These are phyloP conservation scores for Drosophila sucinea DNA, from an alignment of 1,140 invertebrate species.

Conservation along the genomic window DNA sequence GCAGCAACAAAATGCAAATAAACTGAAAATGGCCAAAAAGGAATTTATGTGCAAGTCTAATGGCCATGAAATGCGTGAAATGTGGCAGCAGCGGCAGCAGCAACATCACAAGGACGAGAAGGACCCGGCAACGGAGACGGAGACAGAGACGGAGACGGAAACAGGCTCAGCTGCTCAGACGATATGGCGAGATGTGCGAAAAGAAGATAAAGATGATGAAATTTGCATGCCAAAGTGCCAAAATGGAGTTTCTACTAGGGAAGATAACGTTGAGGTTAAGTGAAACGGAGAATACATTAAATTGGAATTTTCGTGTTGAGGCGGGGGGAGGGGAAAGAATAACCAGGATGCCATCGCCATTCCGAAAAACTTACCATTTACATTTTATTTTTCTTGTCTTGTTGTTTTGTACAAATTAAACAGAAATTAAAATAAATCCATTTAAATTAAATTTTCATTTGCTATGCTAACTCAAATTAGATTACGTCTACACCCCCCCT, in stretches of 20 bases:
- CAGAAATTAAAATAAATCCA: constrained; percentile 10
- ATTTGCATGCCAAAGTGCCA: constrained; percentile 18
- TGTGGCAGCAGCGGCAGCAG: constrained; percentile 11
- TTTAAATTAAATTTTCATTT: constrained; percentile 8
- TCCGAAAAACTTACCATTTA: not conserved
- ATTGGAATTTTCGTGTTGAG: not conserved
- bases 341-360: too few species aligned
- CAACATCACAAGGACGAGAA: not conserved
- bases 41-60: constrained; percentile 48
- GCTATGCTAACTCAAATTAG: constrained; percentile 12
- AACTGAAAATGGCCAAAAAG: constrained; percentile 22
- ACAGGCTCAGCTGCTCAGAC: constrained; percentile 13
- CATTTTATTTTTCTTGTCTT: not conserved
- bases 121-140: too few species aligned
- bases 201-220: constrained; percentile 18
- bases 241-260: not conserved
- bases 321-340: not conserved
- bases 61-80: constrained; percentile 52
- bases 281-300: constrained; percentile 10
- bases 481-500: not conserved
- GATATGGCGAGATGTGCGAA: constrained; percentile 16
- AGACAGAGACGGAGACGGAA: not conserved
- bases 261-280: constrained; percentile 11
- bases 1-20: constrained; percentile 46
- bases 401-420: not conserved